Evolutionary conservation across 2,888 invertebrate genomes (phyloP), one percentile per base, ranked within the genome.

Genomic region (Drosophila neonasuta): DNA sequence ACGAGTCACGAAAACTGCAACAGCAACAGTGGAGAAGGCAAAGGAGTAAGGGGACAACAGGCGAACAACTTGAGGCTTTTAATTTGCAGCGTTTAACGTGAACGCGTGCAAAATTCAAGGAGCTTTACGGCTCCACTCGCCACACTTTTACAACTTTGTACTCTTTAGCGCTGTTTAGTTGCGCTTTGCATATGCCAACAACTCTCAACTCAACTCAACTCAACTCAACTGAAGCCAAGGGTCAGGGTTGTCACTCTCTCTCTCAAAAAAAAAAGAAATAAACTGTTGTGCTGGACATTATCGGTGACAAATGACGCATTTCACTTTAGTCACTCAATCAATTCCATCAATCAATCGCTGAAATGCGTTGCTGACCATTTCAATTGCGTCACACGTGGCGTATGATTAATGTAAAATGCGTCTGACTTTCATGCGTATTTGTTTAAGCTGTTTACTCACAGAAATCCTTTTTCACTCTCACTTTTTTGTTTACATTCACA

Each of bases 101-200:
- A 65, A 69, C 68, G 79, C 76, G 76, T 76, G 83, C 71, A 76
- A 77, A 24, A 79, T 68, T 69, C 74, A 58, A 62, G 68, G 49
- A 65, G 59, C 24, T 34, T 36, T 2, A 36, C 20, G 6, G 9
- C 3, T 20, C 34, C 36, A 10, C 20, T 15, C 44, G 10, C 20
- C 24, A 32, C 62, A 56, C 57, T 60, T 11, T 4, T 51, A 46
- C 74, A 67, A 80, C 74, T 83, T 84, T 83, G 84, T 80, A 84
- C 84, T 80, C 81, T 80, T 80, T 84, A 84, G 81, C 81, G 75
- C 65, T 81, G 67, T 81, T 81, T 84, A 84, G 80, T 74, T 80
- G 81, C 69, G 77, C 74, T 71, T 77, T 80, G 82, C 79, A 82
- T 82, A 77, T 68, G 71, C 3, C 9, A 10, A 32, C 11, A 36